Base-by-base conservation (phyloP, 2,797 vertebrate species). In the Liparis tanakae region DNA sequence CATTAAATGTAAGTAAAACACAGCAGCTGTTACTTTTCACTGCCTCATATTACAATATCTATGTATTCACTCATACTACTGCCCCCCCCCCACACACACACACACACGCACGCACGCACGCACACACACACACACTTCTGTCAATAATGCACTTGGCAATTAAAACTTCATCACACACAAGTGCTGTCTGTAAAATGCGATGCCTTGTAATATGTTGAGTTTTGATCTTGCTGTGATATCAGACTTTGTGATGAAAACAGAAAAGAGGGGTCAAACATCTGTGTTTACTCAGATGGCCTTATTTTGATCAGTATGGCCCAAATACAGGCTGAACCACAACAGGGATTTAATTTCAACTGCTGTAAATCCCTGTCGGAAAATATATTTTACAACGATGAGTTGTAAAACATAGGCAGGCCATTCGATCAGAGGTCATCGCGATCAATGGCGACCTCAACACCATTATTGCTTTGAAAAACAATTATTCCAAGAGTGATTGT, bases 111-210 rank as follows among this genome's bases (percentile, higher is more conserved):
- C 74, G 74, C 73, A 76, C 79, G 69, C 79, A 73, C 73, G 79
- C 59, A 86, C 75, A 73, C 76, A 70, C 59, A 85, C 59, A 86
- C 76, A 72, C 73, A 68, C 71, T 44, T 79, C 64, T 37, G n/a
- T 89, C 81, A 82, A 63, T 86, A 88, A 88, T 84, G 70, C 70
- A 86, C 83, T 88, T 84, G 55, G 70, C 91, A 85, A 83, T 80
- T 78, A 80, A 70, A 83, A 86, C 58, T 41, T 80, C 79, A 76
- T 85, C 79, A 85, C 56, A 82, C 73, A 75, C 81, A 79, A 72
- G 60, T 85, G 55, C 68, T 76, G 61, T 78, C 56, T 70, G 66
- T 81, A 58, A 88, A 87, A 83, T 59, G 63, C 53, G 61, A 65
- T 55, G 22, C 34, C 10, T 74, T 56, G n/a, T 41, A 33, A 30